Evolutionary conservation across 1,140 invertebrate species (phyloP), one percentile per base, ranked within the genome.

Genomic region (Tetramorium simillimum): DNA sequence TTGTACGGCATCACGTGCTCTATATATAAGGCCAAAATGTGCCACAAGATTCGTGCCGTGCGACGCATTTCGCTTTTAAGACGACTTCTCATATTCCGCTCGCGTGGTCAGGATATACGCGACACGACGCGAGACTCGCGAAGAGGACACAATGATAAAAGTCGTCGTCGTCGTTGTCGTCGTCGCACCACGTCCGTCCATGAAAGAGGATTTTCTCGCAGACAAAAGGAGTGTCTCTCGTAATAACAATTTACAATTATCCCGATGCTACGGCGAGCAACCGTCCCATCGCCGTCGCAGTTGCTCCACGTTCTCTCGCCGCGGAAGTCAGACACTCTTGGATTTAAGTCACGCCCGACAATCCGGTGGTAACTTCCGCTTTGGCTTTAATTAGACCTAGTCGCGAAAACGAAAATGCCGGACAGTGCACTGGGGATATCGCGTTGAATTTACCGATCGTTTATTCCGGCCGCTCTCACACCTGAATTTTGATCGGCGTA

Each of bases 91-190:
- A 92, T 88, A 93, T 93, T 92, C 90, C 56, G 12, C 40, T 62
- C 92, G 92, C 90, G 89, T 91, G 80, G 80, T 16, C 81, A 88
- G 90, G 72, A 93, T 92, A 89, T 89, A 88, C 63, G 56, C 76
- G 78, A 58, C 77, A 85, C 76, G 60, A 69, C 18, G 28, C 56
- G 43, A 24, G 56, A 58, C 40, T 67, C 76, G 40, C 75, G 69
- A 73, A 73, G 58, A 62, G 40, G 18, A n/a, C 49, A 40, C n/a
- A n/a, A 70, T 81, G 63, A 84, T 60, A 75, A 24, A 84, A 84
- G 18, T 56, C 53, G 16, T n/a, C 73, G 43, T 46, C 58, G 24
- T 37, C n/a, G n/a, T n/a, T 28, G 43, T 65, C 24, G 76, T 49
- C 46, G 69, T 49, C 56, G 72, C 28, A 10, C n/a, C 73, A 65